A percentile compares a stretch with the other conserved stretches of the same genome.
Conservation (phyloP, 2,888 invertebrate genomes). For the Conomelus anceps region DNA sequence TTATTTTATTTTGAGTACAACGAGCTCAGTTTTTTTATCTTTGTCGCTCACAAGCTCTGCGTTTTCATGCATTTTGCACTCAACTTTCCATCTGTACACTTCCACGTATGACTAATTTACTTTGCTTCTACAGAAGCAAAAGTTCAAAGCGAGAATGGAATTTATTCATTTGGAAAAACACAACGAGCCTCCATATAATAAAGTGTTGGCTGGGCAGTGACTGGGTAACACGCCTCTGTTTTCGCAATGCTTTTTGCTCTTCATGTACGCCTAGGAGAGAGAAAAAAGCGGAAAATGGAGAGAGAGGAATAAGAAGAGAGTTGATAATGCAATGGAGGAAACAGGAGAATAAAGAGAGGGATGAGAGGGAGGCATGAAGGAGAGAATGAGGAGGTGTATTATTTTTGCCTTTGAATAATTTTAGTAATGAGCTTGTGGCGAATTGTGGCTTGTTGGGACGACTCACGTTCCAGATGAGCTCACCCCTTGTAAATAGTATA, state of each 20-base stretch:
- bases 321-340: too few relatives aligned
- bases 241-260: background rate
- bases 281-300: background rate
- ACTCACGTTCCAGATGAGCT: background rate
- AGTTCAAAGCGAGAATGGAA: background rate
- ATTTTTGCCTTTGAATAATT: background rate
- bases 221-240: background rate
- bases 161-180: background rate
- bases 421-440: background rate
- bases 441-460: background rate
- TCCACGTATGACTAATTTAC: background rate
- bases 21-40: background rate
- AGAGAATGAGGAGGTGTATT: background rate
- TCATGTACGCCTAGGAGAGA: background rate
- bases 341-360: too few relatives aligned
- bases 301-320: too few relatives aligned
- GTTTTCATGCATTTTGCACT: background rate
- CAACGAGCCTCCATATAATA: background rate
- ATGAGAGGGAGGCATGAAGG: background rate
- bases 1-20: too few relatives aligned
- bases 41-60: background rate
- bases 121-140: background rate
- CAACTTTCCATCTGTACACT: background rate
- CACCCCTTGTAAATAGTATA: background rate
- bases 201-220: background rate